Conservation (phyloP, 2,113 vertebrate genomes). For the Clarias gariepinus region DNA sequence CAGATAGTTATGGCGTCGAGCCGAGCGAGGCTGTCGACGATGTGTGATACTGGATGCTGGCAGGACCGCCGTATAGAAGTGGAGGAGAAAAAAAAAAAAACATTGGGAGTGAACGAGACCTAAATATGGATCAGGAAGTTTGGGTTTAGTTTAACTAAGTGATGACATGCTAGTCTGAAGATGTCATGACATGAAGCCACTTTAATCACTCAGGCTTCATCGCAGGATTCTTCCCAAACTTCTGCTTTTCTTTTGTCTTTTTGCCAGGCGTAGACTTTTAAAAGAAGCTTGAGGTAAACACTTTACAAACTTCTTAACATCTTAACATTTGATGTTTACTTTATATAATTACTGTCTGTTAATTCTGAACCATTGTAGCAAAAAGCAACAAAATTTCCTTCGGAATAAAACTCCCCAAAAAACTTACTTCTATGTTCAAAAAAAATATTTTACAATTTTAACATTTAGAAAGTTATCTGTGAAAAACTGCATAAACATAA, state of each 20-base stretch:
- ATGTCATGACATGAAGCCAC: too few species aligned
- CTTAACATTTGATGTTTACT: not conserved
- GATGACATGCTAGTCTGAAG: conserved; percentile 60
- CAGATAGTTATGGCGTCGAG: conserved; percentile 33
- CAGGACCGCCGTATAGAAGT: conserved; percentile 6
- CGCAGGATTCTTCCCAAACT: not conserved
- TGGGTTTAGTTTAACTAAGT: conserved; percentile 55
- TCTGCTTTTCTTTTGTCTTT: not conserved
- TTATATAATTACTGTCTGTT: not conserved
- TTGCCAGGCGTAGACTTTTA: not conserved
- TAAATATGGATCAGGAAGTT: conserved; percentile 63
- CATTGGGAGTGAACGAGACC: conserved; percentile 40
- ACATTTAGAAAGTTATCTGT: too few species aligned
- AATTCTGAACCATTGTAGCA: not conserved
- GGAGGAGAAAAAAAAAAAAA: not conserved
- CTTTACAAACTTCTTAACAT: not conserved
- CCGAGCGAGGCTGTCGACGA: conserved; percentile 43
- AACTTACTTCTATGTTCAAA: too few species aligned
- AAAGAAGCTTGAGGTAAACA: not conserved
- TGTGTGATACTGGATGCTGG: conserved; percentile 46
- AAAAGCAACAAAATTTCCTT: not conserved
- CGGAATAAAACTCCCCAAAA: too few species aligned
- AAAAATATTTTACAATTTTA: too few species aligned
- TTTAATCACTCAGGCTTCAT: conserved; percentile 25
- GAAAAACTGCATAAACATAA: too few species aligned